A percentile compares a stretch with the other conserved stretches of the same genome.
Evolutionary conservation across 2,113 vertebrate species (phyloP).

Genomic region (Aythya baeri): DNA sequence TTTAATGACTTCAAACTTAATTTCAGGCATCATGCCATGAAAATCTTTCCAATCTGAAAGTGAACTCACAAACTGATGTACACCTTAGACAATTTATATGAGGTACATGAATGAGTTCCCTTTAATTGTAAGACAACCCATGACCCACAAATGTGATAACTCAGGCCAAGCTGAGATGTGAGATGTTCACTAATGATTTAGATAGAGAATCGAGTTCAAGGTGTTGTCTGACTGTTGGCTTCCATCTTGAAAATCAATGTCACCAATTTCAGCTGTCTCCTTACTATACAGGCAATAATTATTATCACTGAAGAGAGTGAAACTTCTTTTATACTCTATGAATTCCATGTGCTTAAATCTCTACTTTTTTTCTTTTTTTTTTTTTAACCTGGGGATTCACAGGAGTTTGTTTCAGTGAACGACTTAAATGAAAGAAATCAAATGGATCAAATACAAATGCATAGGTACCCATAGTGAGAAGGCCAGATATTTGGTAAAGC

Average conservation of each 20-base stretch:
- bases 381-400: not conserved
- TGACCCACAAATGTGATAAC: not conserved
- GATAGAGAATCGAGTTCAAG: not conserved
- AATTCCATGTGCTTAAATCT: not conserved
- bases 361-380: not conserved
- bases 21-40: not conserved
- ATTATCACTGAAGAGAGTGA: not conserved
- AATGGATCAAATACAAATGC: not conserved
- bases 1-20: not conserved
- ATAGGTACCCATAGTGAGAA: not conserved
- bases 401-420: not conserved
- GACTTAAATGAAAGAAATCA: not conserved
- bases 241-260: not conserved
- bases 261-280: not conserved
- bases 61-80: not conserved
- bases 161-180: not conserved
- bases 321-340: not conserved
- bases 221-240: not conserved
- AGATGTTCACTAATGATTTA: not conserved
- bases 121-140: not conserved
- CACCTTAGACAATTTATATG: not conserved
- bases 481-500: not conserved
- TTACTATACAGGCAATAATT: not conserved
- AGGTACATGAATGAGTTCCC: not conserved
- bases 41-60: not conserved